Base-by-base conservation (phyloP, 92 coral and sea anemone genomes). In the Parazoanthus swiftii region DNA sequence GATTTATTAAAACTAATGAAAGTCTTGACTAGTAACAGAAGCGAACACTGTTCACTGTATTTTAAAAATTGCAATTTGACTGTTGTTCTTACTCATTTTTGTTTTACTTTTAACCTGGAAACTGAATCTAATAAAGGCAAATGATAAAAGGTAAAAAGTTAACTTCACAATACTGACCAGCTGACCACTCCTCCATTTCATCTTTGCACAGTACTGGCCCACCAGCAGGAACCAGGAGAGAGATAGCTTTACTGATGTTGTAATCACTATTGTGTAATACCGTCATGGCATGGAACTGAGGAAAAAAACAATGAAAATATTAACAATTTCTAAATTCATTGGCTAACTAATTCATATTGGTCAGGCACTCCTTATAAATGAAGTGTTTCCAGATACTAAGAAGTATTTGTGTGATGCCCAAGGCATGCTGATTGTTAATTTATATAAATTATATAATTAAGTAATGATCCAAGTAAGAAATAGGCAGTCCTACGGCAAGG, bases 181-280 rank as follows among this genome's bases (percentile, higher is more conserved):
- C 97, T 10, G 99, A 97, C 99, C 99, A 97, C 75, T 95, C 99
- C 74, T 95, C 98, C 99, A 97, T 97, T 82, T 97, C 99, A 73
- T 97, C 99, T 51, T 98, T 94, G 65, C 99, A 97, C 16, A 97
- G 91, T 58, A 97, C 93, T n/a, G 99, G 99, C 7, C 99, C 99
- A 63, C 99, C 99, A 0, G 98, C 86, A 71, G 99, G 99, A 46
- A 97, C 99, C 26, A 97, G 92, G 54, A 91, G 82, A 11, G 98
- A 93, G 3, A 97, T 90, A 2, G 99, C 98, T 86, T 95, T 97
- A 85, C 98, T 93, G 68, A 95, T 88, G 21, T 92, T 92, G 70
- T 97, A 97, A 33, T 86, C 82, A 86, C 95, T 94, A 80, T 95
- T 95, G 70, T 97, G 99, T 21, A 97, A 89, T 56, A 89, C 92